These are phyloP conservation scores for Rhabdophis nuchalis DNA, from an alignment of 2,797 vertebrate species.

Conservation along the genomic window DNA sequence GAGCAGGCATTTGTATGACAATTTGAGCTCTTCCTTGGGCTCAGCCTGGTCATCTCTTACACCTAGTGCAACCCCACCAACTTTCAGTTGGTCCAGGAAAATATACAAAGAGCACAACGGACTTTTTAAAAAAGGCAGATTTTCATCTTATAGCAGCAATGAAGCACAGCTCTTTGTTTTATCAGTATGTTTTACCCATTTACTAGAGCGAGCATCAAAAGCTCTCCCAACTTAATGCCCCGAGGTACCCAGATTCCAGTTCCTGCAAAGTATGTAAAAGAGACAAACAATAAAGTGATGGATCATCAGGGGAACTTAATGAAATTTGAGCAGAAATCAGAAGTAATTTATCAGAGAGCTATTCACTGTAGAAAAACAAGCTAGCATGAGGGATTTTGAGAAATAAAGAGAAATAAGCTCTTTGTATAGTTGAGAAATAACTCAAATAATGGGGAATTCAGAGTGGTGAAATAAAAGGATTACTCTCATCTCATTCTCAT, in stretches of 20 bases:
- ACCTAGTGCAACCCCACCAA: not conserved
- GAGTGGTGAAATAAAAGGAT: conserved; percentile 13
- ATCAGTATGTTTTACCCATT: not conserved
- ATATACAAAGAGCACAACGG: not conserved
- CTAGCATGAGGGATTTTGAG: conserved; percentile 25
- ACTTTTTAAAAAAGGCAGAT: not conserved
- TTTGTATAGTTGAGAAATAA: not conserved
- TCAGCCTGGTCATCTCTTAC: not conserved
- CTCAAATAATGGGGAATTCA: conserved; percentile 5
- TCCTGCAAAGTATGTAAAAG: conserved; percentile 1
- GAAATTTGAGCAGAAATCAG: conserved; percentile 36
- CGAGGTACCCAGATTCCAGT: not conserved
- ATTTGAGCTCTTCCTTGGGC: not conserved
- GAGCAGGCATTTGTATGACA: not conserved
- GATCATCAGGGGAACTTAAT: conserved; percentile 25
- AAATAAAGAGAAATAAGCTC: not conserved
- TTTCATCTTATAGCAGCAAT: not conserved
- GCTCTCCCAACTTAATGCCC: not conserved
- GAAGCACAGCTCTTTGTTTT: conserved; percentile 21
- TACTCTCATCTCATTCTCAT: conserved; percentile 21
- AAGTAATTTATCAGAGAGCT: conserved; percentile 32
- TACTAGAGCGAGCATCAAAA: not conserved
- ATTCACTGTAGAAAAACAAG: conserved; percentile 22
- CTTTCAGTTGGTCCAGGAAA: not conserved
- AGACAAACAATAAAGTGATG: conserved; percentile 8